phyloP scores from a whole-genome alignment of 2,113 vertebrate genomes.

The Atlantisia rogersi region DNA sequence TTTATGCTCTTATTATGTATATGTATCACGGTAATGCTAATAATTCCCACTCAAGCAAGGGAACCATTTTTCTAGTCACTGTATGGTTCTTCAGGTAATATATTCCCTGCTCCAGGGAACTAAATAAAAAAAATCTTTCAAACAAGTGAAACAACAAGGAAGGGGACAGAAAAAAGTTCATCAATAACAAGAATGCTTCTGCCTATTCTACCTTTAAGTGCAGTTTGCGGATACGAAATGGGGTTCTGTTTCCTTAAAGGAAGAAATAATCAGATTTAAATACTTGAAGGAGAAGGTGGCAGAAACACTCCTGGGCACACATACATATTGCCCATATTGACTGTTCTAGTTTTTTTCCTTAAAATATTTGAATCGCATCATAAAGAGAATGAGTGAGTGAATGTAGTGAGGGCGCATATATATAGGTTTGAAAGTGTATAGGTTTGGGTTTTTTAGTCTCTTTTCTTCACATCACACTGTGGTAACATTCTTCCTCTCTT shows the following conservation, averaged over 20 bases:
- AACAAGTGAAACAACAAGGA: background rate
- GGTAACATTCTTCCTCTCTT: slow-evolving; percentile 60
- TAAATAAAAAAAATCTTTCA: background rate
- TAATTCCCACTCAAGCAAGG: background rate
- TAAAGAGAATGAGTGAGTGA: background rate
- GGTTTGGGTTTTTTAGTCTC: background rate
- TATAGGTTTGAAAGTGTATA: background rate
- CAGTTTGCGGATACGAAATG: background rate
- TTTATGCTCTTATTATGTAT: background rate
- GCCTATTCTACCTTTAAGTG: background rate
- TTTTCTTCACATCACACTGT: slow-evolving; percentile 34
- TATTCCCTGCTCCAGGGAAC: background rate
- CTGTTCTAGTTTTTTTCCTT: background rate
- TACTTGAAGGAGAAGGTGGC: background rate
- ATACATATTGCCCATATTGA: background rate
- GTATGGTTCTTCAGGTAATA: background rate
- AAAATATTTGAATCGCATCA: slow-evolving; percentile 28
- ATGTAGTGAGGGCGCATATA: background rate
- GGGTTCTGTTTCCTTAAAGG: background rate
- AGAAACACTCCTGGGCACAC: background rate
- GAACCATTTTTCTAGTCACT: background rate
- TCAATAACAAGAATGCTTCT: background rate
- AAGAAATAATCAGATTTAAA: background rate
- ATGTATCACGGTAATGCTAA: background rate
- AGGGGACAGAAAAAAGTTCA: background rate